These are phyloP conservation scores for Drosophila equinoxialis DNA, from an alignment of 1,140 invertebrate species.

Conservation along the genomic window DNA sequence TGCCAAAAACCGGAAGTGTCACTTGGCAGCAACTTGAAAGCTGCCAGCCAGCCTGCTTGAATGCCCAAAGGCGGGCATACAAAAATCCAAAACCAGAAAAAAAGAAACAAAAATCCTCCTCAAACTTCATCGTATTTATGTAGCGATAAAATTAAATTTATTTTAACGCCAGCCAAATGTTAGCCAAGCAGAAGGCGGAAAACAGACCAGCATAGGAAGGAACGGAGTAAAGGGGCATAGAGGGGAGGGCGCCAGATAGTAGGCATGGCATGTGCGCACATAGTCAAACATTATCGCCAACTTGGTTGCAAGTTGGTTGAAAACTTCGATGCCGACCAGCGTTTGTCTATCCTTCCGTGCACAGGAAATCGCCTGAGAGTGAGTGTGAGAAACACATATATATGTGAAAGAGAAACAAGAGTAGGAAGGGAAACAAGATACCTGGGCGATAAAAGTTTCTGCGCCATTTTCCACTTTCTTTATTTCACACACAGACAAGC, in stretches of 20 bases:
- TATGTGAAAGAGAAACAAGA: constrained; percentile 29
- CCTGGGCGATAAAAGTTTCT: constrained; percentile 80
- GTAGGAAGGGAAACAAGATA: constrained; percentile 54
- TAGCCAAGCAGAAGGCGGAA: constrained; percentile 22
- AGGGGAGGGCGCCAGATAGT: constrained; percentile 1
- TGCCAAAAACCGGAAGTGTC: constrained; percentile 58
- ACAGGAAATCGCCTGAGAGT: constrained; percentile 58
- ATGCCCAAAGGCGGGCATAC: neutral
- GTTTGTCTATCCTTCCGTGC: constrained; percentile 55
- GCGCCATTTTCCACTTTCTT: constrained; percentile 71
- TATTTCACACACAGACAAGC: constrained; percentile 33
- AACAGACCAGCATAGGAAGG: neutral
- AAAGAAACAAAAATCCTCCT: neutral
- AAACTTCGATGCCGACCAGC: constrained; percentile 53
- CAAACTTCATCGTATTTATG: constrained; percentile 59
- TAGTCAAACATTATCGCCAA: constrained; percentile 78
- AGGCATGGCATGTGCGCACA: constrained; percentile 66
- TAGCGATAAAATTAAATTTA: constrained; percentile 81
- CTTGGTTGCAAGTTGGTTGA: constrained; percentile 58
- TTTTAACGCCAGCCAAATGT: constrained; percentile 70
- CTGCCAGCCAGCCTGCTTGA: neutral
- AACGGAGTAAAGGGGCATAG: too few relatives aligned
- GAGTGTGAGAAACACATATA: neutral
- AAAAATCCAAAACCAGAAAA: neutral
- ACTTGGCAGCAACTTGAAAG: constrained; percentile 54